phyloP scores from a whole-genome alignment of 2,797 vertebrate species.

The Enteromius thamalakanensis region DNA sequence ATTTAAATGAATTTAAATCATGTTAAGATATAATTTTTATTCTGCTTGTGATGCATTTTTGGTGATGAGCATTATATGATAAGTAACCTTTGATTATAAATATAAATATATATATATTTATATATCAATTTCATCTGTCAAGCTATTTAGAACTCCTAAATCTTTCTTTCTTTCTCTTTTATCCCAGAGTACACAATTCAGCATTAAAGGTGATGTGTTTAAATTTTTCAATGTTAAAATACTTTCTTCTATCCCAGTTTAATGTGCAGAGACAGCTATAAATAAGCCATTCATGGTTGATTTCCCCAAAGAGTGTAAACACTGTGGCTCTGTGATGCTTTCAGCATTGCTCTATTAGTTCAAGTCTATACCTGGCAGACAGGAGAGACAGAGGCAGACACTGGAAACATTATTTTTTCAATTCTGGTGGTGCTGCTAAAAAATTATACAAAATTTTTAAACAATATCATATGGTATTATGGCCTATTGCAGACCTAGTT shows the following conservation, averaged over 20 bases:
- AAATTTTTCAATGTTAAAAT: slow-evolving; percentile 4
- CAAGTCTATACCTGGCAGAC: neutral
- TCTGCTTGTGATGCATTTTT: neutral
- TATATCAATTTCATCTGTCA: neutral
- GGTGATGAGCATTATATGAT: neutral
- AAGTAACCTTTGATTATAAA: neutral
- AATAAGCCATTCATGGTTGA: slow-evolving; percentile 15
- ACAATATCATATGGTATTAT: neutral
- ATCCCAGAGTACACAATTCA: neutral
- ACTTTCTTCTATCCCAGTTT: neutral
- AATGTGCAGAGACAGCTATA: neutral
- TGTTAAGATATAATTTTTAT: neutral
- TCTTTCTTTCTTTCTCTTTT: neutral
- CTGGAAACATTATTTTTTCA: neutral
- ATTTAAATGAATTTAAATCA: neutral
- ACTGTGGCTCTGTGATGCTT: neutral
- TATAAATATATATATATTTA: no score
- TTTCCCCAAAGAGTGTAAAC: neutral
- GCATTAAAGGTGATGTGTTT: neutral
- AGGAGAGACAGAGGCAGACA: neutral
- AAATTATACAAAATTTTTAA: neutral
- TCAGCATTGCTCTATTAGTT: neutral
- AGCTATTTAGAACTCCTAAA: neutral
- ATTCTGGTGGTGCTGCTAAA: neutral
- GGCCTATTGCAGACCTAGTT: neutral